A percentile compares a stretch with the other conserved stretches of the same genome.
Conservation (phyloP, 2,888 invertebrate genomes). For the Hirtodrosophila histrioides region DNA sequence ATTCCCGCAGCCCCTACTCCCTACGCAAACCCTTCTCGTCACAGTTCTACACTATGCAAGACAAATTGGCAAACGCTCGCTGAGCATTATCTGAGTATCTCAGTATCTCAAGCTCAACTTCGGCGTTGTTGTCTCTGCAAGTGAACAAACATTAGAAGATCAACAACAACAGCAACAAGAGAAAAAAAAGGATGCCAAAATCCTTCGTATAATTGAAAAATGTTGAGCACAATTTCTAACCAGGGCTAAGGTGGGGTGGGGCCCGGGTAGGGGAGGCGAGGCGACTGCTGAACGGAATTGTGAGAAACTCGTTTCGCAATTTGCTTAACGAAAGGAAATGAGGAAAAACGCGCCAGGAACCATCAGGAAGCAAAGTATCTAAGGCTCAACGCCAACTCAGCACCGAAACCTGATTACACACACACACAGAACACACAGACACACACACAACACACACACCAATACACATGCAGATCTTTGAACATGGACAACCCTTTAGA, state of each 20-base stretch:
- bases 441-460: slow-evolving; percentile 1
- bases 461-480: slow-evolving; percentile 9
- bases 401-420: slow-evolving; percentile 58
- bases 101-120: neutral
- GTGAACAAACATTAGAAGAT: slow-evolving; percentile 68
- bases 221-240: slow-evolving; percentile 16
- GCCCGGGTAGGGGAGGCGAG: too few relatives aligned
- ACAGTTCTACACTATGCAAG: slow-evolving; percentile 23
- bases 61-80: slow-evolving; percentile 57
- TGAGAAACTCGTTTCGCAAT: slow-evolving; percentile 71
- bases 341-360: slow-evolving; percentile 31
- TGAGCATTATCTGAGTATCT: too few relatives aligned
- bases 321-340: slow-evolving; percentile 26
- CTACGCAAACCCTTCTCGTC: neutral
- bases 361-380: slow-evolving; percentile 9
- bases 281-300: slow-evolving; percentile 50
- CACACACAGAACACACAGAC: slow-evolving; percentile 1
- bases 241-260: too few relatives aligned
- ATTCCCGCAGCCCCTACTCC: neutral
- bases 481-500: slow-evolving; percentile 26
- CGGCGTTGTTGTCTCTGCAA: slow-evolving; percentile 42
- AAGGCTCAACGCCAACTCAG: slow-evolving; percentile 57
- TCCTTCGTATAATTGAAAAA: neutral
- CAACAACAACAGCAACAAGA: slow-evolving; percentile 3
- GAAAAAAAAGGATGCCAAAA: slow-evolving; percentile 35